Percentiles rank a stretch among this genome's conserved stretches.
Evolutionary conservation across 2,888 invertebrate genomes (phyloP).

Genomic region (Tipula lateralis): DNA sequence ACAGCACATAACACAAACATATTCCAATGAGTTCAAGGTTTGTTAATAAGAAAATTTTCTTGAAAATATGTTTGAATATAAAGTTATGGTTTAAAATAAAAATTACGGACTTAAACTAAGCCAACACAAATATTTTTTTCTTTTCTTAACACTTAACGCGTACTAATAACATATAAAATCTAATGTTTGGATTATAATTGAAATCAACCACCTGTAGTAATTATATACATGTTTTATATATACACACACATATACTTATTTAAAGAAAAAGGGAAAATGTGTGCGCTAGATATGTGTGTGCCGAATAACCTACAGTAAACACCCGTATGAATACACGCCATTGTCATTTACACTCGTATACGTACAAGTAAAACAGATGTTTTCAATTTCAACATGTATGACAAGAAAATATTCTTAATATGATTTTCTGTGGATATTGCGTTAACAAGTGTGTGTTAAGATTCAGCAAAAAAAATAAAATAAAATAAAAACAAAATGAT

Average conservation of each 20-base stretch:
- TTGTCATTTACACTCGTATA: background rate
- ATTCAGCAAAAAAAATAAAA: no score
- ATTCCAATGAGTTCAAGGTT: constrained; percentile 1
- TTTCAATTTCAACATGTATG: background rate
- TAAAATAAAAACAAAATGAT: no score
- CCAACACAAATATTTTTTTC: background rate
- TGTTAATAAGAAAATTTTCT: background rate
- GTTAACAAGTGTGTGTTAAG: background rate
- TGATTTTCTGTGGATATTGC: background rate
- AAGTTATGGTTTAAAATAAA: background rate
- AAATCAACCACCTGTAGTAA: background rate
- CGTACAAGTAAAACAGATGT: background rate
- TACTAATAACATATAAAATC: background rate
- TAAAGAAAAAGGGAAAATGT: background rate
- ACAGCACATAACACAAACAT: background rate
- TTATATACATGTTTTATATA: background rate
- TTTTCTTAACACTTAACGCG: background rate
- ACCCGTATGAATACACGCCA: background rate
- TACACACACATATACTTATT: background rate
- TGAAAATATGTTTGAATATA: background rate
- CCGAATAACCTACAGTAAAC: background rate
- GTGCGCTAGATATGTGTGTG: background rate
- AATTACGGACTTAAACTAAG: background rate
- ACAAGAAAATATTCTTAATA: background rate
- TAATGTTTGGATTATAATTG: background rate